Base-by-base conservation (phyloP, 2,113 vertebrate genomes). In the Brachypodius melanocephalos region DNA sequence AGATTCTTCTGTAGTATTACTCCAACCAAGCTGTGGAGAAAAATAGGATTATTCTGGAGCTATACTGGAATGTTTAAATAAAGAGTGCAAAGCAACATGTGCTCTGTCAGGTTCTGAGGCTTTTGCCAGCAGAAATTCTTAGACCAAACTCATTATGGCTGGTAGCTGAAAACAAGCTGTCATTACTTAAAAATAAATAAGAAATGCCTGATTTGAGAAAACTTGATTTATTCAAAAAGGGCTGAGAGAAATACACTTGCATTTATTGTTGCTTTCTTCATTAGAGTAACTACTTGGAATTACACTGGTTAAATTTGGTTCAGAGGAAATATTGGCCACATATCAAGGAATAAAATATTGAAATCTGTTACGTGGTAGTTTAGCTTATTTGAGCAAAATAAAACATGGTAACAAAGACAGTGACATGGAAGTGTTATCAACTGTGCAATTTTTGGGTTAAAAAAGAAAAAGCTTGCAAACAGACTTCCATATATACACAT, bases 211-310 rank as follows among this genome's bases (percentile, higher is more conserved):
- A 63, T 90, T 91, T 92, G 59, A 86, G 84, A 80, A 90, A 89
- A 89, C 20, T 73, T 58, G 76, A 73, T 96, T 96, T 90, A 95
- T 93, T 94, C 52, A 66, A 92, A 94, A 83, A 55, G 68, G 55
- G 62, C 45, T 59, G 84, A 91, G 87, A 88, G 43, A 88, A 96
- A 90, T 71, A 94, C 72, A 78, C 17, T 88, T 69, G 63, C 51
- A 59, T 85, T 93, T 81, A 77, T 75, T 85, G 59, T 81, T 9
- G 5, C 21, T 79, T 92, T 94, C 81, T 76, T 57, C 75, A 71
- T 88, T 80, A 58, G 46, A 68, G 36, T 52, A 40, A 82, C 79
- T 78, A 10, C 43, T 79, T 61, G 45, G 45, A 85, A 57, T 78
- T 67, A 86, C 40, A 89, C 21, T 28, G 17, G n/a, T 78, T 74